A percentile compares a stretch with the other conserved stretches of the same genome.
Evolutionary conservation across 2,797 vertebrate genomes (phyloP).

Genomic region (Crocodylus rhombifer): DNA sequence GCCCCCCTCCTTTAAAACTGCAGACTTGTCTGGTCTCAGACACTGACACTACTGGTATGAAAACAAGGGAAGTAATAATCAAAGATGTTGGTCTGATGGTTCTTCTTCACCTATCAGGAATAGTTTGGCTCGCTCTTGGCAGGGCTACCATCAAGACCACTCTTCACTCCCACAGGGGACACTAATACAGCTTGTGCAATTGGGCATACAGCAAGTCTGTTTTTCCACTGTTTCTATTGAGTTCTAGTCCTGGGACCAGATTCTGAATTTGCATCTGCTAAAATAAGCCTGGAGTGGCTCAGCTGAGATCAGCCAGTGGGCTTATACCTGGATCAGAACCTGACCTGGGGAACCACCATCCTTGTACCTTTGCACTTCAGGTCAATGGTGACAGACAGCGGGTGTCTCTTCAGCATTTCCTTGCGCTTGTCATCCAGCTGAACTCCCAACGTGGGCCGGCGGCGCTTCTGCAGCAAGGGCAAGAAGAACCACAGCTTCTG

Average conservation of each 20-base stretch:
- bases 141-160: background rate
- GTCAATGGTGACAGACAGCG: constrained; percentile 90
- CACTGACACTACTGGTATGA: too few species aligned
- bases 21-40: too few species aligned
- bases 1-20: too few species aligned
- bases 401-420: constrained; percentile 96
- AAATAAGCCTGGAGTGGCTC: background rate
- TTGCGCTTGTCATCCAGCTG: constrained; percentile 97
- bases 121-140: background rate
- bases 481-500: background rate
- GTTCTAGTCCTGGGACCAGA: background rate
- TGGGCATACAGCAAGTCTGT: too few species aligned
- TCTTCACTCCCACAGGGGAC: background rate
- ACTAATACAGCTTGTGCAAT: background rate
- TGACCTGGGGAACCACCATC: background rate
- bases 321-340: background rate
- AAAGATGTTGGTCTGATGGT: background rate
- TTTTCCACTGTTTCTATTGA: background rate
- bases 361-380: constrained; percentile 93
- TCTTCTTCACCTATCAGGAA: background rate
- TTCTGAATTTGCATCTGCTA: background rate
- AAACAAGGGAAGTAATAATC: too few species aligned
- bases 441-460: constrained; percentile 92
- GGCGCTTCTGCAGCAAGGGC: constrained; percentile 85
- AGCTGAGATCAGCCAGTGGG: background rate